Evolutionary conservation across 2,888 invertebrate genomes (phyloP).

Genomic region (Silvanus unidentatus): DNA sequence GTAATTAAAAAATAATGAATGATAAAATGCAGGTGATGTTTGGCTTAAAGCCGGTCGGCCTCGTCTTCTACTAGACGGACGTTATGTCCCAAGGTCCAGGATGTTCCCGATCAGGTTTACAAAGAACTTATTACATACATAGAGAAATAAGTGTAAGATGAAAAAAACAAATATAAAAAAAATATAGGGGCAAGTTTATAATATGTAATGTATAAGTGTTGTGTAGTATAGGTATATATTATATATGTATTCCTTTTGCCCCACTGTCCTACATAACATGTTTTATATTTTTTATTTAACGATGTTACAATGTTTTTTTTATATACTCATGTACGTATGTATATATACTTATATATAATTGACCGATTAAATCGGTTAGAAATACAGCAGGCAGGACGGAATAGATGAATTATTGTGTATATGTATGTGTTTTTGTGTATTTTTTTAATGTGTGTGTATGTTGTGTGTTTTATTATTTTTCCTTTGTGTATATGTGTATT

Average conservation of each 20-base stretch:
- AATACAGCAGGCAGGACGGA: background rate
- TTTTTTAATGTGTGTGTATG: background rate
- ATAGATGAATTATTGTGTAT: background rate
- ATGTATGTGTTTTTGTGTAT: background rate
- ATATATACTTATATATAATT: no score
- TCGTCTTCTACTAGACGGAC: conserved; percentile 15
- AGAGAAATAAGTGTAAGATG: no score
- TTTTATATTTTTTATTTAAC: no score
- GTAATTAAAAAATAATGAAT: conserved; percentile 31
- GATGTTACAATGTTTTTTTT: no score
- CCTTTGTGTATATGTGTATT: background rate
- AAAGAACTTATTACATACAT: background rate
- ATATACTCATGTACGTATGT: no score
- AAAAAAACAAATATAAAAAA: no score
- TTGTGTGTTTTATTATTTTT: background rate
- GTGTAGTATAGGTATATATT: no score
- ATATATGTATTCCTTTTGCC: no score
- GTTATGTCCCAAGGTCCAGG: conserved; percentile 6
- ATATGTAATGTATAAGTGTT: no score
- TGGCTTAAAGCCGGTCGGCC: conserved; percentile 22
- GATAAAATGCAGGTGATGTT: conserved; percentile 31
- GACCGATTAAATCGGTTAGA: no score
- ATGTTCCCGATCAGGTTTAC: conserved; percentile 1
- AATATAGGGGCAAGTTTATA: no score
- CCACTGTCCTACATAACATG: no score